Conservation (phyloP, 2,113 vertebrate species). For the Rhinopomastus cyanomelas region DNA sequence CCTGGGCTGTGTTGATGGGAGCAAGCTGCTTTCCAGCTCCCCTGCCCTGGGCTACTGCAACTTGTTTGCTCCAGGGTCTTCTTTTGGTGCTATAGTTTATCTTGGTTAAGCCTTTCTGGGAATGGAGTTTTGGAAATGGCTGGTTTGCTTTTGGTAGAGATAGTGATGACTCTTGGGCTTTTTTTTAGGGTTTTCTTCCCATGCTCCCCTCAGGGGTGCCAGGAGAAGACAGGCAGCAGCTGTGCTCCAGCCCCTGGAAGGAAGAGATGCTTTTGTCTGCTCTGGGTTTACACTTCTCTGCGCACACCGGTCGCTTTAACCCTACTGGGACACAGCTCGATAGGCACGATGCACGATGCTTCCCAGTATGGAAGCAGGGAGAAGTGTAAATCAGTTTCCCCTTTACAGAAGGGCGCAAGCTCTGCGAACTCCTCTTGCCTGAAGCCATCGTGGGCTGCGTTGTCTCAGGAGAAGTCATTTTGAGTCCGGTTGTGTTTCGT, state of each 20-base stretch:
- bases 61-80: not conserved
- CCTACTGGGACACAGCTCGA: constrained; percentile 2
- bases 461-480: not conserved
- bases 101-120: not conserved
- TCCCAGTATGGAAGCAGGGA: not conserved
- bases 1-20: not conserved
- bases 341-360: fast-evolving
- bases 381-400: not conserved
- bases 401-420: not conserved
- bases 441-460: not conserved
- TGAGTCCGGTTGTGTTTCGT: constrained; percentile 22
- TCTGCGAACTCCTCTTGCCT: not conserved
- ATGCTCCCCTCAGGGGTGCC: not conserved
- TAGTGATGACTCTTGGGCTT: constrained; percentile 27
- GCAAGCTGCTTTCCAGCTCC: not conserved
- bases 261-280: constrained; percentile 50
- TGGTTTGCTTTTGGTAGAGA: not conserved
- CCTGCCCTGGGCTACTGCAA: not conserved
- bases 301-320: constrained; percentile 20
- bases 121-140: not conserved
- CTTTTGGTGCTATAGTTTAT: not conserved
- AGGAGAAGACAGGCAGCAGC: constrained; percentile 30
- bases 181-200: not conserved
- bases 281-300: constrained; percentile 44
- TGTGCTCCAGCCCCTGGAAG: constrained; percentile 9